Base-by-base conservation (phyloP, 2,113 vertebrate genomes). In the Heterotis niloticus region DNA sequence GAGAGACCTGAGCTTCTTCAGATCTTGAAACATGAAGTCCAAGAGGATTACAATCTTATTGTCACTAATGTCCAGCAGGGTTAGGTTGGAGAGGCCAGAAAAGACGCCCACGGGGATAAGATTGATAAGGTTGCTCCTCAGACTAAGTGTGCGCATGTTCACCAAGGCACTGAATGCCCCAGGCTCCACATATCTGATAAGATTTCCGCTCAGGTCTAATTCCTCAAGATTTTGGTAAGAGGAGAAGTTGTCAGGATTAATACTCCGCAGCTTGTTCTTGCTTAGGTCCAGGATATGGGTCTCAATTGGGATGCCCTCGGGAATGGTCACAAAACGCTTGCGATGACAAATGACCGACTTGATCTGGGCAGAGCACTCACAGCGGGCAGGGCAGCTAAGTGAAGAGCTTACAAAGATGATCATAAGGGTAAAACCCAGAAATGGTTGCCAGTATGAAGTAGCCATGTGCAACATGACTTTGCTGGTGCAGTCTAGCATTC, bases 1-100 rank as follows among this genome's bases (percentile, higher is more conserved):
- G 76, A 99, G 91, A 84, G 93, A 94, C 86, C 93, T 97, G 44
- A 99, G 92, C 88, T 96, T 98, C 89, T 96, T 96, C 80, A 99
- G 87, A 86, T 98, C 97, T 89, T 98, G 97, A 85, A 99, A 99
- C 95, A 98, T 98, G 84, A 97, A 98, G 89, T 99, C 98, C 83
- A 99, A 90, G 75, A 99, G 92, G 84, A 99, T 98, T 81, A 99
- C 98, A 34, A 99, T 97, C 87, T 98, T 99, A 84, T 99, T 99
- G 91, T 99, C 98, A 82, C 97, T 98, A 86, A 99, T 96, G 91
- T 99, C 97, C 17, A 99, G 94, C 76, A 91, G 94, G 56, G 98
- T 99, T 84, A 99, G 93, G 85, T 99, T 99, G 73, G 96, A 91
- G 80, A 99, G 88, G 12, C 96, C 97, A 0, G 96, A 90, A 88